Base-by-base conservation (phyloP, 2,888 invertebrate species). In the Pantelozetes paolii region DNA sequence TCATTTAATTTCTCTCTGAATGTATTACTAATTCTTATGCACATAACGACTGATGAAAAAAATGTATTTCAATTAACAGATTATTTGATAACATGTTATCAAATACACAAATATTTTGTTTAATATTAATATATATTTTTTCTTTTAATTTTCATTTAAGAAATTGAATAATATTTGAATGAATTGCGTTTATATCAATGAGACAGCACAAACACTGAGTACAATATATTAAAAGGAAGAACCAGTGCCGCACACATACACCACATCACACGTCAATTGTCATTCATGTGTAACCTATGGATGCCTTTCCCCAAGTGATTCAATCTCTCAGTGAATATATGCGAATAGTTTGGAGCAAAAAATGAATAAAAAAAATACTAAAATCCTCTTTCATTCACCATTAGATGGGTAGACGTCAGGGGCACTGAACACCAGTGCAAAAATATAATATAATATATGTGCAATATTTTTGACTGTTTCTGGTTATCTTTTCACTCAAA, bases 261-360 rank as follows among this genome's bases (percentile, higher is more conserved):
- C 18, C 32, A 32, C 59, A 59, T 32, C 30, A 59, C 59, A 59
- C 59, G 59, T 59, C 59, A 59, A 59, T 59, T 59, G 59, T 59
- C 59, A 59, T 59, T 59, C 30, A 59, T 30, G 59, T 59, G 30
- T 59, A 59, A 59, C 59, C 59, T 59, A 59, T 59, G 59, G 59
- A 59, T 59, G 59, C 59, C 59, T 59, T 15, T 59, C 59, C 59
- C 59, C 59, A 59, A 59, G 59, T 59, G 59, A 59, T 59, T 59
- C 59, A 30, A 59, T 59, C 32, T 45, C 15, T 45, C n/a, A 45
- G 5, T 45, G 2, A 11, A 45, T 45, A 15, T 45, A 15, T 18
- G 45, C 6, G 45, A 45, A 45, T 45, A 45, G 45, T 45, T 45
- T 45, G 45, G 15, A 45, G 15, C 11, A 45, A 45, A 18, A 45